Conservation (phyloP, 2,888 invertebrate species). For the Philopedon plagiatum region DNA sequence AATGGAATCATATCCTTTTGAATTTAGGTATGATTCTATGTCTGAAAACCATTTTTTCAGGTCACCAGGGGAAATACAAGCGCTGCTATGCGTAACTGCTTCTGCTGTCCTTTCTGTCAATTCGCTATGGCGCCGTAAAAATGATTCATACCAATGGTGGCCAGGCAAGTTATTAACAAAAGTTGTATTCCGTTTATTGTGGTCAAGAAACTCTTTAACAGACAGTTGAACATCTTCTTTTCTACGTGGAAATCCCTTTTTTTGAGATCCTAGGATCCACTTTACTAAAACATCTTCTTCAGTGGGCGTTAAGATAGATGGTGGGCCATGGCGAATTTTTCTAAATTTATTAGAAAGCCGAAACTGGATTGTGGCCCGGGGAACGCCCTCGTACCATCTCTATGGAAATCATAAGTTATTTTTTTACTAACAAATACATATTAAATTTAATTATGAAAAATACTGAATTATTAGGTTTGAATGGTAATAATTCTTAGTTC, state of each 20-base stretch:
- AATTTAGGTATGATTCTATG: neutral
- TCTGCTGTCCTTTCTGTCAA: no score
- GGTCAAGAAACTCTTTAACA: conserved; percentile 12
- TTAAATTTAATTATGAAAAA: no score
- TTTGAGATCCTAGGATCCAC: neutral
- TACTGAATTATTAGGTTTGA: no score
- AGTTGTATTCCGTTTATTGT: neutral
- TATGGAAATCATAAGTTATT: no score
- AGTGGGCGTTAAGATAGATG: conserved; percentile 15
- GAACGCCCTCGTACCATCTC: no score
- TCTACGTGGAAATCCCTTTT: conserved; percentile 12
- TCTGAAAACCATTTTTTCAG: conserved; percentile 13
- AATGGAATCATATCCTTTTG: neutral
- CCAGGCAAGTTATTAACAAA: conserved; percentile 15
- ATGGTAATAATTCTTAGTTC: no score
- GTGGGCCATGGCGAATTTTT: conserved; percentile 6
- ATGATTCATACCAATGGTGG: neutral
- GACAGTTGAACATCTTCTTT: conserved; percentile 15
- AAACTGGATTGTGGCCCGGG: conserved; percentile 10
- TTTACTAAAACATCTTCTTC: conserved; percentile 10
- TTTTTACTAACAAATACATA: no score
- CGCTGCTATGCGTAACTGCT: neutral
- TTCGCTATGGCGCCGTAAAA: no score
- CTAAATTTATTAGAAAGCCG: conserved; percentile 13
- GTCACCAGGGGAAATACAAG: neutral